Evolutionary conservation across 2,888 invertebrate genomes (phyloP), one percentile per base, ranked within the genome.

Genomic region (Amaurobius ferox): DNA sequence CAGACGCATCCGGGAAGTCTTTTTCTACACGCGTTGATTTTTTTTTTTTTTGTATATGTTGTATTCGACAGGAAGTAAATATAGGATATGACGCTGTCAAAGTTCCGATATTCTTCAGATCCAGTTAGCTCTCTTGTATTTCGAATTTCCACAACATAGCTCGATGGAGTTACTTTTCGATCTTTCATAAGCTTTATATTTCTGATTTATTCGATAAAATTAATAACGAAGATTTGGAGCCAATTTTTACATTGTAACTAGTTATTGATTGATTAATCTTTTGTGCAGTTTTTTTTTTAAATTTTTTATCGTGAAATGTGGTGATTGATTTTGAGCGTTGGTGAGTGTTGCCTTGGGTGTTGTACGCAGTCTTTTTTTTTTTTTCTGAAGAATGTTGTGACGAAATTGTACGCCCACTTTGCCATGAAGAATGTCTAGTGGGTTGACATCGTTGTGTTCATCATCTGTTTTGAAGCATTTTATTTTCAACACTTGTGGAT

Each of bases 1-100:
- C 19, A 28, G n/a, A n/a, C n/a, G 62, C 68, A 79, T 80, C 80
- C 80, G 68, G 80, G 74, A 80, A 74, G 66, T 39, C n/a, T n/a
- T n/a, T n/a, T n/a, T 26, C 26, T 39, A 32, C 28, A 44, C 23
- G 2, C 29, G 39, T 78, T 80, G 67, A 48, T 26, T 26, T 35
- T 13, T n/a, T 11, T 23, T n/a, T 16, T 62, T 35, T 35, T 35
- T 5, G 62, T 73, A 32, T 48, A 29, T 73, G 44, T 35, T 29
- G 29, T 29, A 66, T n/a, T 19, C 35, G 28, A 23, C 39, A 74
- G 80, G 80, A 80, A 80, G 40, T 39, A 1, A 39, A 73, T 23
- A 23, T 55, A n/a, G 55, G 55, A 55, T 16, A 55, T 55, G 55
- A 55, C 55, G 55, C 55, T n/a, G 5, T 11, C 23, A 23, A 23